Evolutionary conservation across 2,797 vertebrate species (phyloP).

Genomic region (Melopsittacus undulatus): DNA sequence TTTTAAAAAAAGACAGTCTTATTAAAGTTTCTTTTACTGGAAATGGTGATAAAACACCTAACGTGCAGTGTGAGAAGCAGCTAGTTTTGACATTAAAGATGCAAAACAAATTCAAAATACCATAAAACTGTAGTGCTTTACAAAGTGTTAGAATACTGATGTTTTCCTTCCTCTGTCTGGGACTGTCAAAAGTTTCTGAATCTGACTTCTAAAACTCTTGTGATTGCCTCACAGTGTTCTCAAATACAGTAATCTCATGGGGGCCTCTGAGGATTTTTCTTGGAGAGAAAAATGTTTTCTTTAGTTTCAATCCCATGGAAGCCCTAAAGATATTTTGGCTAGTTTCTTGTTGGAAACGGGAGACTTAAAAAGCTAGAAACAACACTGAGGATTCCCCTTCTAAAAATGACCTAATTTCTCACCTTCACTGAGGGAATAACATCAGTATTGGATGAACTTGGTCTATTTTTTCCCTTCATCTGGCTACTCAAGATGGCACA

Average conservation of each 20-base stretch:
- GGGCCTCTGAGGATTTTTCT: neutral
- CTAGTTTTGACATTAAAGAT: neutral
- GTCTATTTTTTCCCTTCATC: neutral
- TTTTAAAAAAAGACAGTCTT: neutral
- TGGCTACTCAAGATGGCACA: neutral
- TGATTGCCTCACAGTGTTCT: neutral
- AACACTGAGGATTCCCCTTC: neutral
- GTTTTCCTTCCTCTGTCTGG: neutral
- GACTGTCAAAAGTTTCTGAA: neutral
- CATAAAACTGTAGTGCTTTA: neutral
- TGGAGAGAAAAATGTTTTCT: constrained; percentile 35
- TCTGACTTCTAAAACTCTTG: neutral
- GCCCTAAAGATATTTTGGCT: neutral
- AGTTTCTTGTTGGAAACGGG: neutral
- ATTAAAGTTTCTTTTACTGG: neutral
- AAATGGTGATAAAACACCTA: neutral
- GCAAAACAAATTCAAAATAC: neutral
- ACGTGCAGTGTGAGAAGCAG: neutral
- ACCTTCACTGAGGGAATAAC: neutral
- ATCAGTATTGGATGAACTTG: neutral
- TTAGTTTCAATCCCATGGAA: neutral
- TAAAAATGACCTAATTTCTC: neutral
- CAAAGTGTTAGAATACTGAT: neutral
- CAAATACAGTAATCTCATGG: neutral
- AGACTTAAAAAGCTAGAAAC: neutral